Conservation (phyloP, 2,113 vertebrate genomes). For the Leptocoma aspasia region DNA sequence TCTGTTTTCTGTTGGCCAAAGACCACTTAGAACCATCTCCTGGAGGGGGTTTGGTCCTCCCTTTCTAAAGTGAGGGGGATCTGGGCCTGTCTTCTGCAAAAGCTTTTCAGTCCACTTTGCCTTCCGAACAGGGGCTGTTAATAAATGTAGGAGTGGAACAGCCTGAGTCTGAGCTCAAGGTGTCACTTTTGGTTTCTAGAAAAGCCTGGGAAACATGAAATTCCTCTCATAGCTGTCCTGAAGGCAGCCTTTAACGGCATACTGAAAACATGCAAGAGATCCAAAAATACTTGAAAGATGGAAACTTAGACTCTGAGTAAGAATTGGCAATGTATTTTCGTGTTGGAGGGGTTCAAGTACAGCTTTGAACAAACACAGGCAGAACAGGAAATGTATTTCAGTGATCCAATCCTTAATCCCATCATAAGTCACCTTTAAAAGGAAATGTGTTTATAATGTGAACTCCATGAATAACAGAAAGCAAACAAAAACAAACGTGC, state of each 20-base stretch:
- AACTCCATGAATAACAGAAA: neutral
- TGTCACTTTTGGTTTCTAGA: neutral
- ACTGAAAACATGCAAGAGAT: neutral
- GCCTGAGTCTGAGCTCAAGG: neutral
- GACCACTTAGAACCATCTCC: fast-evolving
- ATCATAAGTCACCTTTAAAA: neutral
- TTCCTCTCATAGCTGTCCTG: neutral
- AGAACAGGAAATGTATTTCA: slow-evolving; percentile 9
- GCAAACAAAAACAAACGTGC: neutral
- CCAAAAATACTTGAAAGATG: neutral
- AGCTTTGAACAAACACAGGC: neutral
- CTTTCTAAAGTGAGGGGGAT: neutral
- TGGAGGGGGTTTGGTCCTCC: neutral
- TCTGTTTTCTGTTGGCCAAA: neutral
- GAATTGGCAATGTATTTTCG: neutral
- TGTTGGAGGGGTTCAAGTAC: neutral
- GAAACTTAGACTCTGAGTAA: neutral
- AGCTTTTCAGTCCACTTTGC: neutral
- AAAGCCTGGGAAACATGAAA: neutral
- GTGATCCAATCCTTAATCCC: neutral
- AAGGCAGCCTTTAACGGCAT: fast-evolving
- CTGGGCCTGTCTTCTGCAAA: neutral
- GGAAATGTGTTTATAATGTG: slow-evolving; percentile 4
- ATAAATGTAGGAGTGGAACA: neutral
- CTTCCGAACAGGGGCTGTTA: neutral